Evolutionary conservation across 2,888 invertebrate genomes (phyloP).

Genomic region (Agrilus biguttatus): DNA sequence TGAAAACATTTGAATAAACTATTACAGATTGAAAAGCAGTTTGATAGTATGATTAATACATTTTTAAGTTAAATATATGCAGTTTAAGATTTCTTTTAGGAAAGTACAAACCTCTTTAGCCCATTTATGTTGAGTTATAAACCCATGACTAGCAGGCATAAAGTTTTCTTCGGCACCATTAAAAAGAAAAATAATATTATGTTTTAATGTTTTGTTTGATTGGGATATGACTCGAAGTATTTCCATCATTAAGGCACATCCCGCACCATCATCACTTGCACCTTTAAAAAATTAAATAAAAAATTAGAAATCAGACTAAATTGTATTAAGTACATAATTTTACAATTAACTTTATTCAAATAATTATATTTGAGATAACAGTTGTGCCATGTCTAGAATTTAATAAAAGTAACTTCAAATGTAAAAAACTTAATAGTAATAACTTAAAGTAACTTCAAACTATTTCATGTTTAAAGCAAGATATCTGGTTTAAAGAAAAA

Average conservation of each 20-base stretch:
- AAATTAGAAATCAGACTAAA: background rate
- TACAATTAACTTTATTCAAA: too few species aligned
- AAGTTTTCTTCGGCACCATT: conserved; percentile 90
- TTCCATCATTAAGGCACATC: conserved; percentile 79
- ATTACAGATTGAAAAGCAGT: background rate
- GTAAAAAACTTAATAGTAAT: too few species aligned
- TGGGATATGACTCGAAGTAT: conserved; percentile 55
- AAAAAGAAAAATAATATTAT: conserved; percentile 70
- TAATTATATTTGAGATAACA: too few species aligned
- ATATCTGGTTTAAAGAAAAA: too few species aligned
- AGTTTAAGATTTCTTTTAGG: background rate
- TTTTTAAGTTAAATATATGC: background rate
- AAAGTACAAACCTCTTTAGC: conserved; percentile 37
- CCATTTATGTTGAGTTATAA: conserved; percentile 81
- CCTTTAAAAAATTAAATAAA: conserved; percentile 33
- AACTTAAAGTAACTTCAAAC: too few species aligned
- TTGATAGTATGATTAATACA: background rate
- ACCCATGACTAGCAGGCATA: conserved; percentile 79
- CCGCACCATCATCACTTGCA: conserved; percentile 80
- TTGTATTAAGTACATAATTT: too few species aligned
- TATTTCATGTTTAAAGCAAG: too few species aligned
- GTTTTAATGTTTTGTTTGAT: conserved; percentile 43
- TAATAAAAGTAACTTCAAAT: too few species aligned
- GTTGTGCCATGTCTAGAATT: too few species aligned
- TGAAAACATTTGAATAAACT: background rate